phyloP scores from a whole-genome alignment of 2,797 vertebrate species.

The Megalops cyprinoides region DNA sequence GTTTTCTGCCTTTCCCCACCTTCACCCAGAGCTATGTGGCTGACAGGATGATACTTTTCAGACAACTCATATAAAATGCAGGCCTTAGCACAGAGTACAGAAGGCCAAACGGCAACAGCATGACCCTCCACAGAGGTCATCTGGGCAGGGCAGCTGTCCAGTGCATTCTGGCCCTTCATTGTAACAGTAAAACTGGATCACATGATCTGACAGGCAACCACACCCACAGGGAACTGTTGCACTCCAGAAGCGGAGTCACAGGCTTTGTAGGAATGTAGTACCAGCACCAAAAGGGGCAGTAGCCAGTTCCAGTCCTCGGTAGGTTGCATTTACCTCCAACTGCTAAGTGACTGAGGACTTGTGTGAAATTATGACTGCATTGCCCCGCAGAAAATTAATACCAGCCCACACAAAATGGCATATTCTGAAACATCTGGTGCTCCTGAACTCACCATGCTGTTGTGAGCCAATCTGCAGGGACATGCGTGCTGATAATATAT shows the following conservation, averaged over 20 bases:
- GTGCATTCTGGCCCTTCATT: background rate
- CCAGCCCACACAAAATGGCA: background rate
- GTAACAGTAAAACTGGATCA: background rate
- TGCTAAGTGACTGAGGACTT: background rate
- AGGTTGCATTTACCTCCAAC: background rate
- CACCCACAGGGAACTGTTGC: background rate
- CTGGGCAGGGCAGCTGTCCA: no score
- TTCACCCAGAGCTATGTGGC: no score
- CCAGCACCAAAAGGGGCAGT: background rate
- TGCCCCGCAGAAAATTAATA: no score
- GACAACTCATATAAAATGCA: no score
- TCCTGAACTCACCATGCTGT: background rate
- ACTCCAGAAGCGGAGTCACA: background rate
- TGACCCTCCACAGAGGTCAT: no score
- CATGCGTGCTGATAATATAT: background rate
- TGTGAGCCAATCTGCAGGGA: conserved; percentile 32
- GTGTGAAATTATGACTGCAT: no score
- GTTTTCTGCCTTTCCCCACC: no score
- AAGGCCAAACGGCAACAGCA: no score
- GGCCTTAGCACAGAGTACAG: no score
- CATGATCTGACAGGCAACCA: background rate
- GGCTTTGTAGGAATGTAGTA: background rate
- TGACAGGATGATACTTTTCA: no score
- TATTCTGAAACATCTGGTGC: background rate
- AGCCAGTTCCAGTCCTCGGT: background rate